Evolutionary conservation across 2,888 invertebrate species (phyloP).

Genomic region (Schrankia costaestrigalis): DNA sequence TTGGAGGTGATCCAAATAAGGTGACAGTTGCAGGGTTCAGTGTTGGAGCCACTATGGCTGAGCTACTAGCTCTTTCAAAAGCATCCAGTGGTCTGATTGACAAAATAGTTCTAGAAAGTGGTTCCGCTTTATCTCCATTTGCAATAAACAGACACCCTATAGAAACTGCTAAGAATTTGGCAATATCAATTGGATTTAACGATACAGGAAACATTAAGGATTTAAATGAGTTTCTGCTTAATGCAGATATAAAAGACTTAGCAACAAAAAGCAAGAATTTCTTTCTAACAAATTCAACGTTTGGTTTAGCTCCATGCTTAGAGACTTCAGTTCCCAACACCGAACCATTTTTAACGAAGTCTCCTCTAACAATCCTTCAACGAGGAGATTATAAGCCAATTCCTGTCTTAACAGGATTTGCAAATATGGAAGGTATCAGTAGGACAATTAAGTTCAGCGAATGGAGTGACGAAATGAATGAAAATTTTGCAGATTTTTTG

Average conservation of each 20-base stretch:
- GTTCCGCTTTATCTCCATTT: slow-evolving; percentile 63
- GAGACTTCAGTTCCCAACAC: slow-evolving; percentile 50
- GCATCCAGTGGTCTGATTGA: slow-evolving; percentile 56
- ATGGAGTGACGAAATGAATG: slow-evolving; percentile 66
- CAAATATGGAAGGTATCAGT: slow-evolving; percentile 72
- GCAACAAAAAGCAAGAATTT: slow-evolving; percentile 58
- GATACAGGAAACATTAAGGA: slow-evolving; percentile 55
- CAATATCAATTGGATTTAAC: slow-evolving; percentile 59
- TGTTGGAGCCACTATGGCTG: slow-evolving; percentile 84
- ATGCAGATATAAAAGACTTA: slow-evolving; percentile 42
- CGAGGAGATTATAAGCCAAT: slow-evolving; percentile 49
- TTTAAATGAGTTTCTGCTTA: slow-evolving; percentile 62
- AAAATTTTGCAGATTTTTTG: slow-evolving; percentile 58
- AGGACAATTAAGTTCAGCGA: slow-evolving; percentile 52
- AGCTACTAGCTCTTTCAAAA: slow-evolving; percentile 56
- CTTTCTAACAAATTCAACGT: slow-evolving; percentile 63
- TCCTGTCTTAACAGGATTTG: slow-evolving; percentile 57
- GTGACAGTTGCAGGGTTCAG: slow-evolving; percentile 92
- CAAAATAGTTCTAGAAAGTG: slow-evolving; percentile 67
- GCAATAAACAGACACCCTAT: slow-evolving; percentile 63
- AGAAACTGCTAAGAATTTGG: slow-evolving; percentile 62
- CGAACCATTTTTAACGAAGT: slow-evolving; percentile 60
- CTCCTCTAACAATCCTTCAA: slow-evolving; percentile 56
- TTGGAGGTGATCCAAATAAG: slow-evolving; percentile 89
- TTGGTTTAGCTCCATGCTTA: slow-evolving; percentile 69